A percentile compares a stretch with the other conserved stretches of the same genome.
Evolutionary conservation across 2,113 vertebrate genomes (phyloP).

Genomic region (Phrynocephalus versicolor): DNA sequence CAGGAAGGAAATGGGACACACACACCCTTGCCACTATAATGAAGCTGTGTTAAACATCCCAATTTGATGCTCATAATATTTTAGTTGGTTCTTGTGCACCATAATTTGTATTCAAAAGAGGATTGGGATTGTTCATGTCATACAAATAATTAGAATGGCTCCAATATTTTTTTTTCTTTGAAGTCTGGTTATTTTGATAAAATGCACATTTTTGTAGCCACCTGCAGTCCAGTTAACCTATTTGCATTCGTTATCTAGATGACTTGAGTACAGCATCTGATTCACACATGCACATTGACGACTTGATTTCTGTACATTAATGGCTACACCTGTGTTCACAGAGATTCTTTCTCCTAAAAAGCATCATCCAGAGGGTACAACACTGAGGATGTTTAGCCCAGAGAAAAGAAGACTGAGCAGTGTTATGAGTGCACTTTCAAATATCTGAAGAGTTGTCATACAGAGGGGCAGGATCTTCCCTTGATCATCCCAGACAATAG

Average conservation of each 20-base stretch:
- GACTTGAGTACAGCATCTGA: background rate
- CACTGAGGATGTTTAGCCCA: too few relatives aligned
- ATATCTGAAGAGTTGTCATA: too few relatives aligned
- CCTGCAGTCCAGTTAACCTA: slow-evolving; percentile 17
- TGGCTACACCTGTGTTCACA: background rate
- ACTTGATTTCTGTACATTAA: background rate
- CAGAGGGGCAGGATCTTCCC: too few relatives aligned
- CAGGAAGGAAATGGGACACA: slow-evolving; percentile 57
- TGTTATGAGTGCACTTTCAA: too few relatives aligned
- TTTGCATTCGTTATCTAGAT: too few relatives aligned
- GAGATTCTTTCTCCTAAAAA: background rate
- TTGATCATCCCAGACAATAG: too few relatives aligned
- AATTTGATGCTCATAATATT: slow-evolving; percentile 41
- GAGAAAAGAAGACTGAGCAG: too few relatives aligned
- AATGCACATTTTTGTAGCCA: slow-evolving; percentile 40
- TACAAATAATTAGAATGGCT: slow-evolving; percentile 32
- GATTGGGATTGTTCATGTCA: background rate
- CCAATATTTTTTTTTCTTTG: slow-evolving; percentile 3
- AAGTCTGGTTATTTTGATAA: background rate
- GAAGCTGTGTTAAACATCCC: slow-evolving; percentile 37
- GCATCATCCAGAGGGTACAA: background rate
- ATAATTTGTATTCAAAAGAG: background rate
- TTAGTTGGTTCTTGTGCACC: slow-evolving; percentile 24
- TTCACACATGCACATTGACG: background rate
- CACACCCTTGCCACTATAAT: slow-evolving; percentile 8